Base-by-base conservation (phyloP, 1,140 invertebrate genomes). In the Drosophila pectinifera region DNA sequence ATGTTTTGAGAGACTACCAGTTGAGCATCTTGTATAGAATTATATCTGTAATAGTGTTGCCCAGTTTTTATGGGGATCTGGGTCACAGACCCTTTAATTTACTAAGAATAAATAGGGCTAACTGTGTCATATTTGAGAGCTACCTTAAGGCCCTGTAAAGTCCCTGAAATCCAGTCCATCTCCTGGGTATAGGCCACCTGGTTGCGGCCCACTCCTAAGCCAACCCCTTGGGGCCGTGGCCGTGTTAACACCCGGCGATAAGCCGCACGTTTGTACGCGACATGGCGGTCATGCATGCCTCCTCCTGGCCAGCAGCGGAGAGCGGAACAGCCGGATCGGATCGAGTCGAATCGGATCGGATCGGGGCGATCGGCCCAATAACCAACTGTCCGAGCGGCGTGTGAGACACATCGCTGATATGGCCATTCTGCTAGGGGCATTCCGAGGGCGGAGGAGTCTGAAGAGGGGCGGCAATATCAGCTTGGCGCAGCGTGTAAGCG, bases 361-460 rank as follows among this genome's bases (percentile, higher is more conserved):
- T 48, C 41, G 67, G 24, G 28, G n/a, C 61, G 72, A 75, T 67
- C 61, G 70, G 10, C 51, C 55, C 57, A 75, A 57, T 38, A 75
- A 34, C 28, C 8, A 31, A 31, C 53, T 68, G 73, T 69, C 72
- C 73, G 36, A 26, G 53, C 39, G 13, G 26, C 59, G 31, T 63
- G 82, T 69, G 74, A 86, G 82, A 86, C 83, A 85, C 82, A 78
- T 85, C 61, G 78, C 69, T 72, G 82, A 85, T 85, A 86, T n/a
- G 48, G 76, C n/a, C 26, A 42, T n/a, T n/a, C n/a, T n/a, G 53
- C 18, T 11, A n/a, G 28, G 48, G 41, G 46, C 24, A 67, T 7
- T 26, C 53, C 22, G 22, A 18, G n/a, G 36, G 36, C 36, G 7
- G 42, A 20, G 53, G 7, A 34, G 34, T 28, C 11, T 24, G 8